A percentile compares a stretch with the other conserved stretches of the same genome.
These are phyloP conservation scores for Druon quercuslanigerum DNA, from an alignment of 1,140 invertebrate genomes.

Conservation along the genomic window DNA sequence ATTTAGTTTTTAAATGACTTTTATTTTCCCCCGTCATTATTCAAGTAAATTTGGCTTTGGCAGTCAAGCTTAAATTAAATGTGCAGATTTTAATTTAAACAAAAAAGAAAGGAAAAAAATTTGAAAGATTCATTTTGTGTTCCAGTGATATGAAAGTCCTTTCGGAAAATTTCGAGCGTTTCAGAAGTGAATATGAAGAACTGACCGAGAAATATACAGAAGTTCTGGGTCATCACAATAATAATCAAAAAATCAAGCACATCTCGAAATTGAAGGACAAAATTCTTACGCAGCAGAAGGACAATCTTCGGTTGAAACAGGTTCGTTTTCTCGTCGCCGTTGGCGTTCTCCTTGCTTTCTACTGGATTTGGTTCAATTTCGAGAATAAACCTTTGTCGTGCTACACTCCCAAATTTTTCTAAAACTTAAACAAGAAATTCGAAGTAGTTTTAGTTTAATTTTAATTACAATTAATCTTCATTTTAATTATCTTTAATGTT, in stretches of 20 bases:
- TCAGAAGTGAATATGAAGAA: constrained; percentile 74
- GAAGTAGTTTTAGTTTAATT: constrained; percentile 27
- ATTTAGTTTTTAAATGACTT: neutral
- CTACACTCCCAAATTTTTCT: constrained; percentile 45
- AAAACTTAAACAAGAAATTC: neutral
- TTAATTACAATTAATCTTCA: constrained; percentile 34
- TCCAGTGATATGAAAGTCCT: constrained; percentile 58
- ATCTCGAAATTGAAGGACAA: constrained; percentile 80
- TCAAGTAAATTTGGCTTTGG: neutral
- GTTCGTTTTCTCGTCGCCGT: constrained; percentile 67
- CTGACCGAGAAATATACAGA: constrained; percentile 79
- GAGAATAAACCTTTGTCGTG: constrained; percentile 39
- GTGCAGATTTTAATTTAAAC: too few relatives aligned
- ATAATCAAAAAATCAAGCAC: constrained; percentile 82
- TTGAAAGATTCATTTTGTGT: constrained; percentile 31
- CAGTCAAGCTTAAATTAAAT: too few relatives aligned
- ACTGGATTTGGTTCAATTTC: constrained; percentile 57
- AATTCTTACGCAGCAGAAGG: constrained; percentile 63
- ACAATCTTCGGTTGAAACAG: constrained; percentile 73
- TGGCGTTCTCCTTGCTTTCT: constrained; percentile 56
- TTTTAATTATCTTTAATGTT: too few relatives aligned
- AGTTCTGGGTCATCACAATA: constrained; percentile 81
- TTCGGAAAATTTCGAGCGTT: constrained; percentile 52
- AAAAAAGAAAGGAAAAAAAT: too few relatives aligned
- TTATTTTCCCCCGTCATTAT: neutral